phyloP scores from a whole-genome alignment of 2,797 vertebrate genomes.

The Huso huso region DNA sequence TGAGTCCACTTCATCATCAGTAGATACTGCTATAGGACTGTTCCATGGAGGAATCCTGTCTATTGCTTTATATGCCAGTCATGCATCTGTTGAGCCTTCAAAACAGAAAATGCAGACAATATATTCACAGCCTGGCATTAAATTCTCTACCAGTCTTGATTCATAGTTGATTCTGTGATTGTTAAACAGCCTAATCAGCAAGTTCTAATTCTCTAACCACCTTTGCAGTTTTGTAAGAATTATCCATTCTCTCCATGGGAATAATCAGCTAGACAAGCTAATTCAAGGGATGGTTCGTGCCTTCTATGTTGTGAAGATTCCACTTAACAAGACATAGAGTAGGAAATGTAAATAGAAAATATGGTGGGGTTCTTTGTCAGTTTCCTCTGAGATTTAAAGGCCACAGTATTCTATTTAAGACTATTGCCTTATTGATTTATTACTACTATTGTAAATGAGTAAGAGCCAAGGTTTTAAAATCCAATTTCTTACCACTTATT shows the following conservation, averaged over 20 bases:
- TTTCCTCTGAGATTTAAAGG: too few relatives aligned
- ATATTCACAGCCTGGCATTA: constrained; percentile 17
- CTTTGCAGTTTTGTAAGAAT: constrained; percentile 30
- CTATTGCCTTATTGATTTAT: too few relatives aligned
- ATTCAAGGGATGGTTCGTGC: not conserved
- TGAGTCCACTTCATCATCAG: not conserved
- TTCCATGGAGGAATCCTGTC: constrained; percentile 13
- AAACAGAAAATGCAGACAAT: constrained; percentile 46
- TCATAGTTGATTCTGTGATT: constrained; percentile 45
- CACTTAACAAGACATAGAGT: not conserved
- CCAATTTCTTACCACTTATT: too few relatives aligned
- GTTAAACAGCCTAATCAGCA: constrained; percentile 54
- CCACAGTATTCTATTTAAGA: too few relatives aligned
- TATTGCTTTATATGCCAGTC: constrained; percentile 49
- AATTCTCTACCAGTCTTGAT: constrained; percentile 37
- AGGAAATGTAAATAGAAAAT: too few relatives aligned
- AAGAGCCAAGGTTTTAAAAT: too few relatives aligned
- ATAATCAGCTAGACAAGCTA: not conserved
- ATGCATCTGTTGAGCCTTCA: constrained; percentile 36
- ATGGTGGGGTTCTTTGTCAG: too few relatives aligned
- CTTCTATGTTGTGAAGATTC: not conserved
- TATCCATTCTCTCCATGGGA: not conserved
- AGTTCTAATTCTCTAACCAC: constrained; percentile 45
- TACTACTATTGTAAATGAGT: too few relatives aligned
- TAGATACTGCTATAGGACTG: not conserved